Evolutionary conservation across 2,113 vertebrate species (phyloP), one percentile per base, ranked within the genome.

Genomic region (Smithornis capensis): DNA sequence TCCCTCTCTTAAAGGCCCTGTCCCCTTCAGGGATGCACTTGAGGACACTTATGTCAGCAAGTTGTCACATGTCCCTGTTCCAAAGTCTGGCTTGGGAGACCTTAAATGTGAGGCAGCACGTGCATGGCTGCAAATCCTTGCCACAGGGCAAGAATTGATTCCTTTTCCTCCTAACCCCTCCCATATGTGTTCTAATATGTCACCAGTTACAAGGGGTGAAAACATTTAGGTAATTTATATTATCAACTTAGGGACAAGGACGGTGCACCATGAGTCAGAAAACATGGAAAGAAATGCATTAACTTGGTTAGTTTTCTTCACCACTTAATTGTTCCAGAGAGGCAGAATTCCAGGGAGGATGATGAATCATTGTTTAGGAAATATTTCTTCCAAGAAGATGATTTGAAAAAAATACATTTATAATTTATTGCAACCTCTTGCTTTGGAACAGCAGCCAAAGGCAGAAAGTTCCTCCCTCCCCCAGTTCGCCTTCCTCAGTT

Each of bases 341-440:
- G 63, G 71, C 83, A 76, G 80, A 86, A 74, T 90, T 84, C 94
- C 93, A 90, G 64, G 68, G 92, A 94, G 57, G 88, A 40, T 45
- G 91, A 93, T 91, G 92, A 95, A 96, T 96, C 94, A 92, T 84
- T 96, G 95, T 93, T 95, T 96, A 52, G 59, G 82, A 92, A 95
- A 93, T 68, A 90, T 91, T 92, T 75, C 90, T 94, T 95, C 92
- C 96, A 96, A 94, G 92, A 95, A 93, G 87, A 64, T 35, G 57
- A 94, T 88, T 67, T 68, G 94, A 91, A 95, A 83, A 59, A 94
- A 95, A 93, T 63, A 67, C 89, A 90, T 95, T 90, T 92, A 86
- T 96, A 92, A 96, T 96, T 96, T 87, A 94, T 83, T 55, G 74
- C 85, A 91, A 83, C 85, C 85, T 71, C 90, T 94, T 60, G 76